Percentiles rank a stretch among this genome's conserved stretches.
Evolutionary conservation across 2,888 invertebrate species (phyloP).

Genomic region (Ypsolopha sequella): DNA sequence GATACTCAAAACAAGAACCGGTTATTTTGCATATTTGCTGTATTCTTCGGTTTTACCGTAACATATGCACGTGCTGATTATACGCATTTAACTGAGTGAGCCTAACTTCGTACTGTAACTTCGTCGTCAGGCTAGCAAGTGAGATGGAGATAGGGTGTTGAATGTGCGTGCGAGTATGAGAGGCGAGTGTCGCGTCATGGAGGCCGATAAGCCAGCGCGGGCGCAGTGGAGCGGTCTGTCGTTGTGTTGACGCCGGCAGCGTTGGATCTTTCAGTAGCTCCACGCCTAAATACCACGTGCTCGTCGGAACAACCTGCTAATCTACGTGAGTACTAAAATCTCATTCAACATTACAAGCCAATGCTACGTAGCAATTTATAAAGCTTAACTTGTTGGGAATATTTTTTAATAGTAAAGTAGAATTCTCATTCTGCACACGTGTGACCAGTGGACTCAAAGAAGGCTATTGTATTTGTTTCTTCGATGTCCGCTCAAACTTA

Average conservation of each 20-base stretch:
- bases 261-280: constrained; percentile 33
- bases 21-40: too few species aligned
- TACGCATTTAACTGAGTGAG: too few species aligned
- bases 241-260: constrained; percentile 50
- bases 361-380: not conserved
- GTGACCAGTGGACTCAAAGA: too few species aligned
- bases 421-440: too few species aligned
- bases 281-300: constrained; percentile 45
- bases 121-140: too few species aligned
- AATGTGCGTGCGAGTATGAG: too few species aligned
- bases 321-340: not conserved
- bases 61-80: too few species aligned
- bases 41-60: too few species aligned
- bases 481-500: not conserved
- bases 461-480: not conserved
- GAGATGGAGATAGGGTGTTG: too few species aligned
- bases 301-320: constrained; percentile 31
- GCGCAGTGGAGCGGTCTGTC: constrained; percentile 32
- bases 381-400: not conserved
- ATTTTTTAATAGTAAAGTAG: not conserved
- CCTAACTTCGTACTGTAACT: too few species aligned
- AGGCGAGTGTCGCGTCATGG: not conserved
- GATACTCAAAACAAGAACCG: too few species aligned
- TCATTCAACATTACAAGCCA: not conserved
- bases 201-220: not conserved